These are phyloP conservation scores for Ganaspis brasiliensis DNA, from an alignment of 2,888 invertebrate genomes.

Conservation along the genomic window DNA sequence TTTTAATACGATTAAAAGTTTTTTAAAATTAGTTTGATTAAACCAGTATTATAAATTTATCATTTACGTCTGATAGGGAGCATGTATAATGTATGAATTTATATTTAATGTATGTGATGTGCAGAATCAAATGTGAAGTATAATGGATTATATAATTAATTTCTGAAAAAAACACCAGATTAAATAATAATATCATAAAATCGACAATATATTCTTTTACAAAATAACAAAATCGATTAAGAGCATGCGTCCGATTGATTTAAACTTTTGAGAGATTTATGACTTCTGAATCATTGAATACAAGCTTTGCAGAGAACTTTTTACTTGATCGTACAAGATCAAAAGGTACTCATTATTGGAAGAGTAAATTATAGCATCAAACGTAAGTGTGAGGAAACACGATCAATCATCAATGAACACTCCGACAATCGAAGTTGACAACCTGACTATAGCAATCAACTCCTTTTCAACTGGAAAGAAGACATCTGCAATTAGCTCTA, in stretches of 20 bases:
- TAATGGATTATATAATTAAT: too few species aligned
- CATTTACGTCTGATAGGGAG: too few species aligned
- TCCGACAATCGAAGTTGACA: slow-evolving; percentile 16
- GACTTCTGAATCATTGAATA: slow-evolving; percentile 9
- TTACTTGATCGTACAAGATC: slow-evolving; percentile 11
- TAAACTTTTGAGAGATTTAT: not conserved
- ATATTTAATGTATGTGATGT: too few species aligned
- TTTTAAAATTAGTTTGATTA: too few species aligned
- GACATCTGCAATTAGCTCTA: not conserved
- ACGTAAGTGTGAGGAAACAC: slow-evolving; percentile 9
- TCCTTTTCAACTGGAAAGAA: not conserved
- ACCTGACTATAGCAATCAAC: not conserved
- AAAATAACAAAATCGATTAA: too few species aligned
- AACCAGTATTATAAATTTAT: too few species aligned
- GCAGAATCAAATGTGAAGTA: too few species aligned
- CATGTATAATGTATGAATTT: too few species aligned
- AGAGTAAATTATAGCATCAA: slow-evolving; percentile 10
- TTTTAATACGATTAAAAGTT: too few species aligned
- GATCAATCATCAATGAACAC: slow-evolving; percentile 19
- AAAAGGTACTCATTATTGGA: slow-evolving; percentile 24
- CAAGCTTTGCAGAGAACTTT: not conserved
- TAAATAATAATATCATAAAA: too few species aligned
- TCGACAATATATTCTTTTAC: not conserved
- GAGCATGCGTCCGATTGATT: not conserved
- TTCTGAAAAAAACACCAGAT: too few species aligned